Evolutionary conservation across 2,797 vertebrate species (phyloP), one percentile per base, ranked within the genome.

Genomic region (Galaxias olidus): DNA sequence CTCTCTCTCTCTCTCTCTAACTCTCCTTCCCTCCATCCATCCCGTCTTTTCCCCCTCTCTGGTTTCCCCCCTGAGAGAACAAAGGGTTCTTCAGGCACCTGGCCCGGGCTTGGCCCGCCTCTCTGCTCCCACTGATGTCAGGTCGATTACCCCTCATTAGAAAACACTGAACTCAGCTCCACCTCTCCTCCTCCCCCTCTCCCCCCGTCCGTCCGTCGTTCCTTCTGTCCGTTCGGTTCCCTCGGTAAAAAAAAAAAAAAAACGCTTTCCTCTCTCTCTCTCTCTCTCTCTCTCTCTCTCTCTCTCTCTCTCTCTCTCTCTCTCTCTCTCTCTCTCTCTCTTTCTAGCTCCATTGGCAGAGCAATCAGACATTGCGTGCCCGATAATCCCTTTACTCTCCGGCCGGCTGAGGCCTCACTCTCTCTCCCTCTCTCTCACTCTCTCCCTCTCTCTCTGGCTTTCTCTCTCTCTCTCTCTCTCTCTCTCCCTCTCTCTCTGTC

Each of bases 81-180:
- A 85, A 82, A 87, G 82, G 43, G 53, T 68, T 50, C 52, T 78
- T 83, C 73, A 70, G 71, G 74, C 0, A 81, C 76, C 46, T 63
- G 43, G 46, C 45, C 47, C 52, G 18, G 58, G 61, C 72, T 74
- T 72, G 69, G 9, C 11, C 1, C 8, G 15, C 19, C 14, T 10
- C 82, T 75, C 77, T 71, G 68, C 59, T 71, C 43, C 63, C 63
- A 77, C 50, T 87, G 81, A 86, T 84, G 57, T 78, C 73, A 74
- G 61, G 57, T 62, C 50, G 72, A 71, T 84, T 72, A 80, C 60
- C 71, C 49, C 53, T 71, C 59, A 63, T 85, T 78, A n/a, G n/a
- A n/a, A n/a, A n/a, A n/a, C n/a, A n/a, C n/a, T 73, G 30, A 71
- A 77, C 48, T 63, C 72, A 59, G 20, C 14, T 30, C 57, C 20